Percentiles rank a stretch among this genome's conserved stretches.
phyloP scores from a whole-genome alignment of 2,888 invertebrate genomes.

The Lomographa bimaculata region DNA sequence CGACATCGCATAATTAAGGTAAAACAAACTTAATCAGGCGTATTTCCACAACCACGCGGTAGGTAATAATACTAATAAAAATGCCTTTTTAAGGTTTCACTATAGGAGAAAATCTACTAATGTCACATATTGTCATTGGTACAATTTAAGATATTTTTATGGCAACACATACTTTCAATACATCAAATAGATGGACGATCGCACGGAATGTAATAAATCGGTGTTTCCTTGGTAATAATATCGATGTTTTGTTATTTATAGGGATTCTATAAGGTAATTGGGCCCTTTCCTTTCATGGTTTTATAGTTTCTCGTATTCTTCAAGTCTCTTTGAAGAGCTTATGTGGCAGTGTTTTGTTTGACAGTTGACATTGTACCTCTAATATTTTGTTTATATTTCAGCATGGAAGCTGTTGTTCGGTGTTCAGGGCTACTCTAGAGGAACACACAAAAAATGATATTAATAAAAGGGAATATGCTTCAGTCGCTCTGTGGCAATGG shows the following conservation, averaged over 20 bases:
- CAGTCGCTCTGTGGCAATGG: conserved; percentile 62
- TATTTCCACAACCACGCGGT: too few species aligned
- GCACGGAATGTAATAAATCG: conserved; percentile 73
- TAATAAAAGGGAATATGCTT: conserved; percentile 49
- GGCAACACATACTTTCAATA: conserved; percentile 45
- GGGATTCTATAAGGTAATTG: conserved; percentile 52
- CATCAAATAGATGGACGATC: conserved; percentile 52
- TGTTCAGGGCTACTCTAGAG: conserved; percentile 33
- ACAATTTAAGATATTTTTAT: conserved; percentile 5
- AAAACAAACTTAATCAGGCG: too few species aligned
- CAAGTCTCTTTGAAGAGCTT: conserved; percentile 38
- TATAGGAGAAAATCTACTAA: too few species aligned
- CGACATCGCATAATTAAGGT: too few species aligned
- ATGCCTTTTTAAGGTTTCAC: too few species aligned
- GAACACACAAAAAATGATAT: conserved; percentile 57
- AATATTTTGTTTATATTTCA: conserved; percentile 80
- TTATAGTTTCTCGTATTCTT: conserved; percentile 23
- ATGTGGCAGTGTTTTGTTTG: conserved; percentile 83
- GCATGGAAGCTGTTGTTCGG: conserved; percentile 55
- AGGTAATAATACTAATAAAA: too few species aligned
- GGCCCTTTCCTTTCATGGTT: conserved; percentile 15
- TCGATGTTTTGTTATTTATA: conserved; percentile 61
- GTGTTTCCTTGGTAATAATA: conserved; percentile 81
- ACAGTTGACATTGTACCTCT: conserved; percentile 72
- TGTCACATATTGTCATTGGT: too few species aligned